A percentile compares a stretch with the other conserved stretches of the same genome.
Conservation (phyloP, 2,797 vertebrate species). For the Eulemur rubriventer region DNA sequence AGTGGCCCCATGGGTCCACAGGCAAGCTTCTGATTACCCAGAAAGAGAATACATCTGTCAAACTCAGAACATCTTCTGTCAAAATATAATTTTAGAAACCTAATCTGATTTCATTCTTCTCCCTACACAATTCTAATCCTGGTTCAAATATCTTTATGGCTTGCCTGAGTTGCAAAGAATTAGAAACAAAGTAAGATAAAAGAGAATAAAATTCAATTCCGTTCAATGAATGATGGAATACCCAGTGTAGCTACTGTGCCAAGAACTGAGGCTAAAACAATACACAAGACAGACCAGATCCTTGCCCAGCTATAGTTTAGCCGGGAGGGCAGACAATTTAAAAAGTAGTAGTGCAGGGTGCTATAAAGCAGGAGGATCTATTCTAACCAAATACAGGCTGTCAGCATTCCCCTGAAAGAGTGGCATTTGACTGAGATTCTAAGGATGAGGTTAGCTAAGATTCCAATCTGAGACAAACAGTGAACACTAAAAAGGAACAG, state of each 20-base stretch:
- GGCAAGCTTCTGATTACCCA: neutral
- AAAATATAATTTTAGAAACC: slow-evolving; percentile 51
- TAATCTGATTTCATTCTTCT: slow-evolving; percentile 12
- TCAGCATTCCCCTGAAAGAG: neutral
- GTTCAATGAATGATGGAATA: neutral
- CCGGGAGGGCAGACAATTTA: neutral
- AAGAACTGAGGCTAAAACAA: neutral
- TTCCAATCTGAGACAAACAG: neutral
- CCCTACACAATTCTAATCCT: neutral
- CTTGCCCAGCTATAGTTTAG: neutral
- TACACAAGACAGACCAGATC: neutral
- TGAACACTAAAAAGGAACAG: neutral
- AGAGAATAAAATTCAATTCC: slow-evolving; percentile 16
- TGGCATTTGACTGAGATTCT: neutral
- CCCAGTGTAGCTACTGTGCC: neutral
- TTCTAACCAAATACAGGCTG: neutral
- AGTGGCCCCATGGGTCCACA: neutral
- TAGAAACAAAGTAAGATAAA: neutral
- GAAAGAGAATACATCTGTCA: neutral
- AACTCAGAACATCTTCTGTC: neutral
- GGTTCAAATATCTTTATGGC: neutral
- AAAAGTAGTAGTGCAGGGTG: neutral
- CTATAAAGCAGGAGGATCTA: neutral
- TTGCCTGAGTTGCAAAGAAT: slow-evolving; percentile 9
- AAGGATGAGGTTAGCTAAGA: neutral